A percentile compares a stretch with the other conserved stretches of the same genome.
phyloP scores from a whole-genome alignment of 2,888 invertebrate genomes.

The Apocheima hispidaria region DNA sequence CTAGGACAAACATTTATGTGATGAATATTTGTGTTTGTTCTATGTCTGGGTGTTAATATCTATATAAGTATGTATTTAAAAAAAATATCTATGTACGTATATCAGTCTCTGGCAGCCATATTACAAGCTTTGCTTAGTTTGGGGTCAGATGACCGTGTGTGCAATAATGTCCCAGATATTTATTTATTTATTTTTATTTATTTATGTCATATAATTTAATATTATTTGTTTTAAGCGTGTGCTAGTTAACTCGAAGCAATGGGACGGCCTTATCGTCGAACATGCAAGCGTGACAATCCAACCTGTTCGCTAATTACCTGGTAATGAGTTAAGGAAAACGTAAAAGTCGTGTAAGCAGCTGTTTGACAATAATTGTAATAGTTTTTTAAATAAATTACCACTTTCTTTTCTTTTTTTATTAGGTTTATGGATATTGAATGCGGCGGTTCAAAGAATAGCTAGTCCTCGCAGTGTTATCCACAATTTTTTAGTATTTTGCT shows the following conservation, averaged over 20 bases:
- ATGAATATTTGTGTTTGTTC: no score
- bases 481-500: not conserved
- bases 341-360: slow-evolving; percentile 36
- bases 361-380: slow-evolving; percentile 53
- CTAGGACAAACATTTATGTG: no score
- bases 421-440: not conserved
- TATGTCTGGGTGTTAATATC: no score
- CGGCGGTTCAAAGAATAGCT: not conserved
- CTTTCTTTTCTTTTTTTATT: slow-evolving; percentile 1
- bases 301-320: slow-evolving; percentile 34
- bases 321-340: slow-evolving; percentile 18
- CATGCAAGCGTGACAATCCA: slow-evolving; percentile 44
- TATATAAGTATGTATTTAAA: no score
- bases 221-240: slow-evolving; percentile 16
- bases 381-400: slow-evolving; percentile 39
- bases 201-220: slow-evolving; percentile 3
- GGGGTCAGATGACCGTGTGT: no score
- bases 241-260: slow-evolving; percentile 15
- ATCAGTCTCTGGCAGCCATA: no score
- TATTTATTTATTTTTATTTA: no score
- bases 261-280: slow-evolving; percentile 18
- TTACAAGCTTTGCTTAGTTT: no score
- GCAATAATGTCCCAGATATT: no score
- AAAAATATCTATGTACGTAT: no score
- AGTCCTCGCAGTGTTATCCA: not conserved